Conservation (phyloP, 1,140 invertebrate species). For the Aplysia californica region DNA sequence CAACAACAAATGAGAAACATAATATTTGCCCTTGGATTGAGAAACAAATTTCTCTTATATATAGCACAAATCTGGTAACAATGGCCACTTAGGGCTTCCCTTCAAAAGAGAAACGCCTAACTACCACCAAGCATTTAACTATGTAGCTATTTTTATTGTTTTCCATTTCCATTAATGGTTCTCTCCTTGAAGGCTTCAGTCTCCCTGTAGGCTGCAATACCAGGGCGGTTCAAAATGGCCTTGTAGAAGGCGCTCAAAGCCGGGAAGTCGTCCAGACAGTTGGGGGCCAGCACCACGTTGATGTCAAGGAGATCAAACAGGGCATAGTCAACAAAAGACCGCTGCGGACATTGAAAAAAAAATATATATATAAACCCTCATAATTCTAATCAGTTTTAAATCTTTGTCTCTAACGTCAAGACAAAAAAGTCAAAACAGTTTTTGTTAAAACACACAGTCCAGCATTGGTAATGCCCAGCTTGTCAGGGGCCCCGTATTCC, state of each 20-base stretch:
- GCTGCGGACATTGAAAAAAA: conserved; percentile 44
- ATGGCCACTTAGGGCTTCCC: background rate
- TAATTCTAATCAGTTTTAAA: too few species aligned
- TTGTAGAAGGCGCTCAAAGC: conserved; percentile 66
- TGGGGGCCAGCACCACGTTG: conserved; percentile 62
- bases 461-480: background rate
- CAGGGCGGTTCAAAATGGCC: conserved; percentile 45
- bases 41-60: background rate
- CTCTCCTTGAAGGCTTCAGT: conserved; percentile 47
- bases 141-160: conserved; percentile 47
- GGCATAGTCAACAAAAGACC: conserved; percentile 70
- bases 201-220: conserved; percentile 46
- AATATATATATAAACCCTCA: too few species aligned
- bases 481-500: background rate
- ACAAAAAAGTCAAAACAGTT: background rate
- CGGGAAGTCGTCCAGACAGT: conserved; percentile 63
- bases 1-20: too few species aligned
- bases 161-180: conserved; percentile 60
- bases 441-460: background rate
- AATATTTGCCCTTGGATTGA: too few species aligned
- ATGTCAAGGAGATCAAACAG: conserved; percentile 70
- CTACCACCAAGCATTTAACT: background rate
- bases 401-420: background rate
- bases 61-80: background rate
- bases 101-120: background rate